These are phyloP conservation scores for Silurus lanzhouensis DNA, from an alignment of 2,797 vertebrate species.

Conservation along the genomic window DNA sequence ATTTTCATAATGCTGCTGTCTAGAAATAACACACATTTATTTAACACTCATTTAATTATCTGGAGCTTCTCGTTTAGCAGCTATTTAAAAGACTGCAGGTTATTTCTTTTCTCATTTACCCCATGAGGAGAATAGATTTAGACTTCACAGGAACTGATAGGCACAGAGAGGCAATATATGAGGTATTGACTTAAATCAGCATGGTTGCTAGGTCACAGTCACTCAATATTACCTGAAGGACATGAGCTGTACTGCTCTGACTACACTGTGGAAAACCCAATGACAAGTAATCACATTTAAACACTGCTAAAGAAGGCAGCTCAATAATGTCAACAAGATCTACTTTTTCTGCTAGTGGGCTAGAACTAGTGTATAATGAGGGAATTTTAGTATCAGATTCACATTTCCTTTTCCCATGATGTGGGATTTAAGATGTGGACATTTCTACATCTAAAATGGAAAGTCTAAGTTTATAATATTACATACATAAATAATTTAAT, in stretches of 20 bases:
- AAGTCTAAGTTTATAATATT: background rate
- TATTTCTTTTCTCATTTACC: background rate
- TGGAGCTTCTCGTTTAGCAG: background rate
- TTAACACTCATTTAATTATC: background rate
- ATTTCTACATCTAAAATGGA: no score
- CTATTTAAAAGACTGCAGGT: background rate
- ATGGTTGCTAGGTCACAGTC: slow-evolving; percentile 17
- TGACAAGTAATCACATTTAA: slow-evolving; percentile 21
- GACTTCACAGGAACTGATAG: slow-evolving; percentile 13
- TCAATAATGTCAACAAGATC: background rate
- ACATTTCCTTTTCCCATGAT: background rate
- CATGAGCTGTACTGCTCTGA: background rate
- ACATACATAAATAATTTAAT: background rate
- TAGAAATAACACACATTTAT: background rate
- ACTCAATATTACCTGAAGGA: slow-evolving; percentile 34
- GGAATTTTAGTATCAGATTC: background rate
- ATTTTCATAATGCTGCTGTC: background rate
- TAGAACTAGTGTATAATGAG: background rate
- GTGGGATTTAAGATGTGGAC: slow-evolving; percentile 6
- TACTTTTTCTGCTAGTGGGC: background rate
- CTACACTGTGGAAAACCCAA: background rate
- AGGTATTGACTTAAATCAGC: slow-evolving; percentile 35
- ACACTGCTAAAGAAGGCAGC: background rate
- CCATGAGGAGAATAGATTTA: background rate
- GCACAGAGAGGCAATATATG: background rate